phyloP scores from a whole-genome alignment of 2,888 invertebrate genomes.

The Lamellibrachia satsuma region DNA sequence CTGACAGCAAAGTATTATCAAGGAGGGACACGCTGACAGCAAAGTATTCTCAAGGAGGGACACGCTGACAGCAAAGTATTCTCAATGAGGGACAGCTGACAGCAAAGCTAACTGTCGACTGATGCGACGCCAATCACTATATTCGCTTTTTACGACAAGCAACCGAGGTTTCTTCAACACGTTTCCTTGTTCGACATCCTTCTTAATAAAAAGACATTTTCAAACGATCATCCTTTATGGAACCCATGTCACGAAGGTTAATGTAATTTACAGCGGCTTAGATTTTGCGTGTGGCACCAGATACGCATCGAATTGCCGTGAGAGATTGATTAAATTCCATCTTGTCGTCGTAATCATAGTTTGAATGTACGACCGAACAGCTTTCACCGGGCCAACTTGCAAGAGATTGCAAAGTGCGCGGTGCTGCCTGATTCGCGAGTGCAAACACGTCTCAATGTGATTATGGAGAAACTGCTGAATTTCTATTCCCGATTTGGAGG shows the following conservation, averaged over 20 bases:
- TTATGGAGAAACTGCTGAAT: not conserved
- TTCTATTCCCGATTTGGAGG: not conserved
- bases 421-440: not conserved
- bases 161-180: not conserved
- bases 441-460: not conserved
- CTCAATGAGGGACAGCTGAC: not conserved
- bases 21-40: not conserved
- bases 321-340: conserved; percentile 13
- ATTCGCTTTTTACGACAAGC: not conserved
- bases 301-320: not conserved
- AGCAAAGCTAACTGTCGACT: not conserved
- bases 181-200: not conserved
- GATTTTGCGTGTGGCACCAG: not conserved
- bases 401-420: not conserved
- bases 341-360: not conserved
- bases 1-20: not conserved
- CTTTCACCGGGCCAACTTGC: not conserved
- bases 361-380: not conserved
- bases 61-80: not conserved
- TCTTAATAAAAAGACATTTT: conserved; percentile 13
- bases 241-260: not conserved
- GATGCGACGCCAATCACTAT: not conserved
- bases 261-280: not conserved
- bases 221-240: not conserved
- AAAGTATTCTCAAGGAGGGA: too few relatives aligned